Evolutionary conservation across 2,888 invertebrate genomes (phyloP).

Genomic region (Cantharis rufa): DNA sequence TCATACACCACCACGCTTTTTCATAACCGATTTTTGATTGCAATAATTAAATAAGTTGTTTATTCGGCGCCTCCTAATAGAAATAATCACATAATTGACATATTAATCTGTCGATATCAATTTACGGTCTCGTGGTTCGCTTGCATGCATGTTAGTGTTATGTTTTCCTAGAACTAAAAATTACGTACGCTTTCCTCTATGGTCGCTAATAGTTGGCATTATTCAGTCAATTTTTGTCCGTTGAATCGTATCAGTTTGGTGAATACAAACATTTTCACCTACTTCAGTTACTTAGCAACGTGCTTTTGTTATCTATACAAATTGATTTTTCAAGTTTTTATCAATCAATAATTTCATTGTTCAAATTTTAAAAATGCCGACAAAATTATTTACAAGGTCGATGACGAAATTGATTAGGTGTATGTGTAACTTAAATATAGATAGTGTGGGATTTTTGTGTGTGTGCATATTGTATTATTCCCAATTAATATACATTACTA

Average conservation of each 20-base stretch:
- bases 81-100: background rate
- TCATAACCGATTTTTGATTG: background rate
- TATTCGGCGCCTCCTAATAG: background rate
- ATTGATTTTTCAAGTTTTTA: background rate
- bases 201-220: conserved; percentile 7
- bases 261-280: conserved; percentile 9
- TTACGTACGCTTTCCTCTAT: background rate
- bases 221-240: background rate
- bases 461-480: background rate
- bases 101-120: background rate
- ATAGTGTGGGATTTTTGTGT: background rate
- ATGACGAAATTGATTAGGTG: background rate
- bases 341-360: background rate
- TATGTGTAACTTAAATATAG: background rate
- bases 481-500: background rate
- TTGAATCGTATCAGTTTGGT: background rate
- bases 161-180: background rate
- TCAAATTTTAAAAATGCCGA: background rate
- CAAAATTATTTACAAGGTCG: background rate
- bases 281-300: conserved; percentile 11
- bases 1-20: background rate
- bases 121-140: background rate
- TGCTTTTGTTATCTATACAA: conserved; percentile 11
- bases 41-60: background rate
- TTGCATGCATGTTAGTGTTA: background rate